Conservation (phyloP, 2,888 invertebrate species). For the Dynastes tityus region DNA sequence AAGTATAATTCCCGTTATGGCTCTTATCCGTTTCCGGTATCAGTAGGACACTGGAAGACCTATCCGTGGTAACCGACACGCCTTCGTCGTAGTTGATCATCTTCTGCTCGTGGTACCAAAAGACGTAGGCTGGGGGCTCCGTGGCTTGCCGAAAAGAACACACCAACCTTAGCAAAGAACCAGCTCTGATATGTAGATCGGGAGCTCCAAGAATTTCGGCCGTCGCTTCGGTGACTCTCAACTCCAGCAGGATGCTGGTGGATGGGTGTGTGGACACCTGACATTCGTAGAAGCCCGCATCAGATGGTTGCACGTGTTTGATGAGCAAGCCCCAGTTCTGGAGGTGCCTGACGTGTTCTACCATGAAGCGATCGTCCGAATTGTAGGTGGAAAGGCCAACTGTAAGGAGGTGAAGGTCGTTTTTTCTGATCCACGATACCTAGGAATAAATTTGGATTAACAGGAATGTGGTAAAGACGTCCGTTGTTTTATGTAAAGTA, state of each 20-base stretch:
- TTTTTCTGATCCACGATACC: conserved; percentile 83
- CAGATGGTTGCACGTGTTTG: conserved; percentile 80
- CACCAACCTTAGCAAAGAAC: conserved; percentile 74
- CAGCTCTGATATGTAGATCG: conserved; percentile 75
- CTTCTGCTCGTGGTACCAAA: conserved; percentile 76
- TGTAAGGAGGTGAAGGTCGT: conserved; percentile 80
- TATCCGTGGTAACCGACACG: conserved; percentile 73
- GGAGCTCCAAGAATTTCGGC: conserved; percentile 76
- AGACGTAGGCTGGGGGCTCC: conserved; percentile 75
- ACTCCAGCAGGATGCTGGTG: conserved; percentile 81
- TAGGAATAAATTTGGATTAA: conserved; percentile 58
- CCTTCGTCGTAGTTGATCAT: conserved; percentile 78
- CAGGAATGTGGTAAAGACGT: too few relatives aligned
- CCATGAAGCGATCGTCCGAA: conserved; percentile 78
- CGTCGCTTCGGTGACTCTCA: conserved; percentile 79
- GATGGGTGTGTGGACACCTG: conserved; percentile 88
- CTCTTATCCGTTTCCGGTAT: conserved; percentile 76
- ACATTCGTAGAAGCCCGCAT: conserved; percentile 85
- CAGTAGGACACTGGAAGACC: conserved; percentile 79
- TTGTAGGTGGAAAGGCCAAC: conserved; percentile 81
- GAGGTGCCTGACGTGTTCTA: conserved; percentile 77
- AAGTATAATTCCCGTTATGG: conserved; percentile 82
- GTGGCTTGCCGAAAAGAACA: conserved; percentile 74
- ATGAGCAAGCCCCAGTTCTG: conserved; percentile 79
- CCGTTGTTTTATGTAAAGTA: too few relatives aligned